Conservation (phyloP, 2,888 invertebrate species). For the Tenthredo notha region DNA sequence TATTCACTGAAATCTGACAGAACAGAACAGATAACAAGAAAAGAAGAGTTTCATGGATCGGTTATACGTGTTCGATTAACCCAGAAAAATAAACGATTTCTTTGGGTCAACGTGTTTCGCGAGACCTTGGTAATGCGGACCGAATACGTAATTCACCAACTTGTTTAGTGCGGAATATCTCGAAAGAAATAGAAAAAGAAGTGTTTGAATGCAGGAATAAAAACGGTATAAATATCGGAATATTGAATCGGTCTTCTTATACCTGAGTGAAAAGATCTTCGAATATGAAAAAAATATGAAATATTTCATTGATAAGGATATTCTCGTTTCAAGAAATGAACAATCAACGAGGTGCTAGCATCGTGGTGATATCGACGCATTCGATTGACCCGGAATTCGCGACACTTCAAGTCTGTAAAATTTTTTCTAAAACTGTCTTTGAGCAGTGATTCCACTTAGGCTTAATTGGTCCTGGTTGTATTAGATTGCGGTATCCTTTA, state of each 20-base stretch:
- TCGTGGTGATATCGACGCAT: constrained; percentile 9
- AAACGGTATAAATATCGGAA: not conserved
- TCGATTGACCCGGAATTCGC: constrained; percentile 38
- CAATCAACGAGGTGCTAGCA: not conserved
- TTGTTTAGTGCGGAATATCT: not conserved
- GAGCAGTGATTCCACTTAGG: constrained; percentile 34
- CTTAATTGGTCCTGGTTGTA: constrained; percentile 26
- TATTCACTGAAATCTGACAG: not conserved
- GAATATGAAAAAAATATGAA: not conserved
- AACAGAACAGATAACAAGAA: constrained; percentile 2
- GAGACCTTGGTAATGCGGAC: constrained; percentile 7
- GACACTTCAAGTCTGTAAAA: not conserved
- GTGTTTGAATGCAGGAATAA: not conserved
- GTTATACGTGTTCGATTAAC: constrained; percentile 27
- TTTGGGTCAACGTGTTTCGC: constrained; percentile 7
- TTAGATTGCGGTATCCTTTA: constrained; percentile 39
- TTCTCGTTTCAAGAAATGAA: not conserved
- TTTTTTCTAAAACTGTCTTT: not conserved
- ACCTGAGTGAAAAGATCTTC: not conserved
- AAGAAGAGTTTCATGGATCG: constrained; percentile 33
- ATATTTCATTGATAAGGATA: not conserved
- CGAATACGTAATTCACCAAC: constrained; percentile 11
- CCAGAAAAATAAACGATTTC: constrained; percentile 38
- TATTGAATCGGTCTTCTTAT: not conserved
- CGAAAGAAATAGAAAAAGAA: not conserved